phyloP scores from a whole-genome alignment of 2,888 invertebrate genomes.

The Eupithecia tripunctaria region DNA sequence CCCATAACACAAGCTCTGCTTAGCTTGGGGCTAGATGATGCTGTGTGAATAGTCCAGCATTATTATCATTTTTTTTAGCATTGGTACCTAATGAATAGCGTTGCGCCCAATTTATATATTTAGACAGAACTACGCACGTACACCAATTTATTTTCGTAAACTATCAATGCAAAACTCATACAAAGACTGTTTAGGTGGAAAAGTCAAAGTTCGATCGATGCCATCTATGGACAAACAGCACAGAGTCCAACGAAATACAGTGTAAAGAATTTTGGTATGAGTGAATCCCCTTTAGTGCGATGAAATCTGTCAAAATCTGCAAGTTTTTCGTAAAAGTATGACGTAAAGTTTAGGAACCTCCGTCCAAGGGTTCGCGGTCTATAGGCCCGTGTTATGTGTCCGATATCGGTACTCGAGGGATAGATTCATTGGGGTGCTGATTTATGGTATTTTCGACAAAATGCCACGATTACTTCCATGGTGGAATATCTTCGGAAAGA shows the following conservation, averaged over 20 bases:
- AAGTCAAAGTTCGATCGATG: too few relatives aligned
- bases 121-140: too few relatives aligned
- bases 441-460: slow-evolving; percentile 29
- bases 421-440: slow-evolving; percentile 34
- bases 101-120: too few relatives aligned
- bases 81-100: too few relatives aligned
- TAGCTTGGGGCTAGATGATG: too few relatives aligned
- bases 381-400: slow-evolving; percentile 28
- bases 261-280: background rate
- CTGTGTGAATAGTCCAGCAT: too few relatives aligned
- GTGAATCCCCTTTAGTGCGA: background rate
- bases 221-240: background rate
- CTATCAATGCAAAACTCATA: too few relatives aligned
- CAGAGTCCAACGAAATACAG: background rate
- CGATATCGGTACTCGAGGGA: slow-evolving; percentile 28
- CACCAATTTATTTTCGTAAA: too few relatives aligned
- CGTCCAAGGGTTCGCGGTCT: slow-evolving; percentile 29
- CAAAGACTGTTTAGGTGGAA: too few relatives aligned
- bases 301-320: background rate
- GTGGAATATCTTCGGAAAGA: slow-evolving; percentile 1
- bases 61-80: too few relatives aligned
- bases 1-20: too few relatives aligned
- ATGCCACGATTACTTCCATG: slow-evolving; percentile 16
- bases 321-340: background rate
- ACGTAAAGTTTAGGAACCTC: slow-evolving; percentile 25